phyloP scores from a whole-genome alignment of 1,140 invertebrate species.

The Papilio xuthus region DNA sequence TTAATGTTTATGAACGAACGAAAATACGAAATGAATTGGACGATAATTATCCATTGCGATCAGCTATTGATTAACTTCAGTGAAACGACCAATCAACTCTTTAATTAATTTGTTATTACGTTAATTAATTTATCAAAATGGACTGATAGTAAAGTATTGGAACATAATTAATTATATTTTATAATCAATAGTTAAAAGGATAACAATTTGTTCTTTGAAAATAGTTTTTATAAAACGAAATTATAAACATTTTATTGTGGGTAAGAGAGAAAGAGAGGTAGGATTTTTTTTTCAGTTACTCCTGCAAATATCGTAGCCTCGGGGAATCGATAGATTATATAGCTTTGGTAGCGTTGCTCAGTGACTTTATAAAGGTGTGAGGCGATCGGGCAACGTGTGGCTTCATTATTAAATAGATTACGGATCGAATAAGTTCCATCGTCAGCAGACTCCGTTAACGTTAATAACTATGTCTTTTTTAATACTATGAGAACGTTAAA shows the following conservation, averaged over 20 bases:
- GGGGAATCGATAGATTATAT: neutral
- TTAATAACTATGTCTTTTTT: neutral
- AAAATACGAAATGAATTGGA: neutral
- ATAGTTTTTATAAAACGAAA: too few relatives aligned
- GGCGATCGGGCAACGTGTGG: neutral
- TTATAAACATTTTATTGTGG: too few relatives aligned
- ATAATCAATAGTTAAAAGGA: too few relatives aligned
- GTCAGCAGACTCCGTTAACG: neutral
- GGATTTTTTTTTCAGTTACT: neutral
- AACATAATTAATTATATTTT: neutral
- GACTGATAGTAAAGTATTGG: neutral
- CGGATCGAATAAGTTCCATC: neutral
- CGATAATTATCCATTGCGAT: neutral
- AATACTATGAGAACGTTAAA: too few relatives aligned
- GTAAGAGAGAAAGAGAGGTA: too few relatives aligned
- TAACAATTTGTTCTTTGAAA: too few relatives aligned
- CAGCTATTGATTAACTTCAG: neutral
- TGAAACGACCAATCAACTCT: neutral
- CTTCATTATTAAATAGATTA: slow-evolving; percentile 34
- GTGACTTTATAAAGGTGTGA: neutral
- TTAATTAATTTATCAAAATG: neutral
- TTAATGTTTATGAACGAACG: neutral
- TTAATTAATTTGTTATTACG: neutral
- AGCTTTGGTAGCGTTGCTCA: neutral
- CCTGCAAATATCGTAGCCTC: neutral